Evolutionary conservation across 1,140 invertebrate species (phyloP), one percentile per base, ranked within the genome.

Genomic region (Procambarus clarkii): DNA sequence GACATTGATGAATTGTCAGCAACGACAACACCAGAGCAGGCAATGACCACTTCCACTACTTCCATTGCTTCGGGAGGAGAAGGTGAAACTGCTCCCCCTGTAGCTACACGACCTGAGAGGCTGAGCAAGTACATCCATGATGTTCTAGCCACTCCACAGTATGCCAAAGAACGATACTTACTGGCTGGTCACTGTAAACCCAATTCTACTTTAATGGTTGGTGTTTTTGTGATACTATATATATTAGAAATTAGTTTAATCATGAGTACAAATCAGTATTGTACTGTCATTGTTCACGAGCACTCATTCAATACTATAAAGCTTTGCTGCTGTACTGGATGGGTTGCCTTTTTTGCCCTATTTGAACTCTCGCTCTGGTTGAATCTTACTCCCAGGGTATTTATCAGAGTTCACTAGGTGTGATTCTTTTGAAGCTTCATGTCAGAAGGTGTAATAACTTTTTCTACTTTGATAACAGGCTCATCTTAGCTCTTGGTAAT

Each of bases 141-240:
- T 54, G 82, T 88, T 2, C n/a, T 92, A 44, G 91, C 91, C 34
- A 88, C 86, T 9, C 91, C 91, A 69, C 91, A 92, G 81, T 92
- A 89, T 86, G 86, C 91, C 74, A 88, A 88, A 64, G 91, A 92
- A 74, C 83, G 86, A 54, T 85, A 88, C 60, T 78, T 92, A 44
- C 50, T 92, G 24, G 91, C 86, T 44, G 91, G 86, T 18, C 78
- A 88, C 64, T 92, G 74, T 46, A 88, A 86, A 60, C 34, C 58
- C 34, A 92, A 92, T 80, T 78, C 24, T 80, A 84, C 86, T 74
- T 60, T 92, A 45, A 86, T 92, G 91, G 91, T 92, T 44, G 21
- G 82, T 69, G n/a, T 11, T 44, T 13, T 54, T 13, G 9, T 71
- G 9, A 77, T 8, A 71, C 18, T 64, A 21, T 5, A 64, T 64